These are phyloP conservation scores for Aspidoscelis tigris DNA, from an alignment of 2,113 vertebrate species.

Conservation along the genomic window DNA sequence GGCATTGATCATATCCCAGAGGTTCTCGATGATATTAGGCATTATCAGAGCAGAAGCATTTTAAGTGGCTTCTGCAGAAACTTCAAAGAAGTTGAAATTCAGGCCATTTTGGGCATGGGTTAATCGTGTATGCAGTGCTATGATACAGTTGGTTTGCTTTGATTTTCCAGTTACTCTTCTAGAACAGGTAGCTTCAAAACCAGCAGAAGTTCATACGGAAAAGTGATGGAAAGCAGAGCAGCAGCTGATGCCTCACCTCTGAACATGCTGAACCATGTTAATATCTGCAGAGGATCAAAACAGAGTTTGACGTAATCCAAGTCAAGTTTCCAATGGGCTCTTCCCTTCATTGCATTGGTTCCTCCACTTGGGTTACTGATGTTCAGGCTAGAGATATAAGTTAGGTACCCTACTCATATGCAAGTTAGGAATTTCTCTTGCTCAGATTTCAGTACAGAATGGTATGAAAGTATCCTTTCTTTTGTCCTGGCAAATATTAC, in stretches of 20 bases:
- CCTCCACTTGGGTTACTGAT: no score
- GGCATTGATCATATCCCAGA: background rate
- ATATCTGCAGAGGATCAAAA: no score
- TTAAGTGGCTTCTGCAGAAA: background rate
- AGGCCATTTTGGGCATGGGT: background rate
- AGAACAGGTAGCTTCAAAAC: background rate
- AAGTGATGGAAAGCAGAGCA: no score
- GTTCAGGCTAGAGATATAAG: background rate
- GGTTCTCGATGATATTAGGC: background rate
- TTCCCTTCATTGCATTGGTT: no score
- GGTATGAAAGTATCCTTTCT: background rate
- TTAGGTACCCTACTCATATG: background rate
- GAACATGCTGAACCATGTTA: no score
- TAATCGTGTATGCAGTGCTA: background rate
- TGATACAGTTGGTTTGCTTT: background rate
- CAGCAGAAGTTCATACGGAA: no score
- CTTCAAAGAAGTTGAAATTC: background rate
- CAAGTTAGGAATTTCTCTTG: background rate
- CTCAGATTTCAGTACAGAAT: background rate
- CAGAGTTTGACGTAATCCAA: no score
- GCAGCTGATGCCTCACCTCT: no score
- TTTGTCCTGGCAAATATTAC: background rate
- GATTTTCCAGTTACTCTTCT: background rate
- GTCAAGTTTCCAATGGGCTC: no score
- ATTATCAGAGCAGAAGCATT: background rate